phyloP scores from a whole-genome alignment of 2,113 vertebrate genomes.

The Melanerpes aurifrons region DNA sequence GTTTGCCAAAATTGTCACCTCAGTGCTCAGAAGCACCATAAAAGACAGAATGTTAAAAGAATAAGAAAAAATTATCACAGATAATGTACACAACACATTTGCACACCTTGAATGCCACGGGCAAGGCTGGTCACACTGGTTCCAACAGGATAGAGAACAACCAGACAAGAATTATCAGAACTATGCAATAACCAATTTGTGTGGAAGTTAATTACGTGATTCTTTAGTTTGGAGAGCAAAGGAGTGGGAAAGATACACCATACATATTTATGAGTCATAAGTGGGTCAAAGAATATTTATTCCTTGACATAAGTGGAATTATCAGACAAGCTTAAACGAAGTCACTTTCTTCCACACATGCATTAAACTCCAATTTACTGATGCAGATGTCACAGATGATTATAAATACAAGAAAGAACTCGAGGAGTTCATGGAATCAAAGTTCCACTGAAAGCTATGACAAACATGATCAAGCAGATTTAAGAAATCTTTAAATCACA shows the following conservation, averaged over 20 bases:
- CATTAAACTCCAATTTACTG: neutral
- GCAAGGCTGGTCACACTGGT: neutral
- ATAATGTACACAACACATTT: fast-evolving
- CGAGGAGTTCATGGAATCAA: neutral
- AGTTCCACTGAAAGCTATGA: neutral
- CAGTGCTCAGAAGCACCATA: neutral
- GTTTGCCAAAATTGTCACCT: neutral
- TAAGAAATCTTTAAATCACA: neutral
- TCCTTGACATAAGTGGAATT: neutral
- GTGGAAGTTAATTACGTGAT: neutral
- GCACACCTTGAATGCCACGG: neutral
- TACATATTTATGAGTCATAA: neutral
- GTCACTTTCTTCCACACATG: neutral
- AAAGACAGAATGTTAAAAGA: neutral
- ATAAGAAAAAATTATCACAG: neutral
- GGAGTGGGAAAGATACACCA: neutral
- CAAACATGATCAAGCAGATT: neutral
- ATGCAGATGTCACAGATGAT: neutral
- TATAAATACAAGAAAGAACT: neutral
- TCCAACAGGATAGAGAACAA: neutral
- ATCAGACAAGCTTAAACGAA: neutral
- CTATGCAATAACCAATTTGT: neutral
- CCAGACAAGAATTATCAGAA: neutral
- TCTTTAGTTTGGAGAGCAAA: neutral
- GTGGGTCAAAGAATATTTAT: neutral